Conservation (phyloP, 1,140 invertebrate genomes). For the Orchesella cincta region DNA sequence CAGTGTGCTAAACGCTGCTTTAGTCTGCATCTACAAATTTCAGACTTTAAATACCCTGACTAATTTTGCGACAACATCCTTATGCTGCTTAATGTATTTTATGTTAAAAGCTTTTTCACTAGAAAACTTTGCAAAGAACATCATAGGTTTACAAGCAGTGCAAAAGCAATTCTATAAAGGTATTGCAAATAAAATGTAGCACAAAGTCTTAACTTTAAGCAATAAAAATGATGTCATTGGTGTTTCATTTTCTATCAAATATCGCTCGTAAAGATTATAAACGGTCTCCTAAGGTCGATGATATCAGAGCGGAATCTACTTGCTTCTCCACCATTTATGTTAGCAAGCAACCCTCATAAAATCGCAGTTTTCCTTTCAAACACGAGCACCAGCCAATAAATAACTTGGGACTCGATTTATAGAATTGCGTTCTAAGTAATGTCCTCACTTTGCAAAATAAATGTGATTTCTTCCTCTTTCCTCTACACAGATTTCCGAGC, state of each 20-base stretch:
- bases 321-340: background rate
- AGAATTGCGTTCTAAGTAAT: background rate
- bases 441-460: background rate
- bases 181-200: constrained; percentile 6
- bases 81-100: too few species aligned
- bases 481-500: background rate
- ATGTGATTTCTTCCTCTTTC: background rate
- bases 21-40: too few species aligned
- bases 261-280: constrained; percentile 22
- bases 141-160: background rate
- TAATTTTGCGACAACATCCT: too few species aligned
- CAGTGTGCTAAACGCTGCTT: too few species aligned
- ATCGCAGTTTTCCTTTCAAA: constrained; percentile 27
- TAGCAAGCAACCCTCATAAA: background rate
- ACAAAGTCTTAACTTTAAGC: background rate
- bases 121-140: background rate
- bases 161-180: background rate
- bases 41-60: too few species aligned
- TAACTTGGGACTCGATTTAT: background rate
- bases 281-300: background rate
- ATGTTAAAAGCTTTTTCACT: too few species aligned
- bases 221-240: background rate
- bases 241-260: constrained; percentile 22
- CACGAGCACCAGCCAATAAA: constrained; percentile 24
- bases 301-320: background rate